Evolutionary conservation across 2,888 invertebrate genomes (phyloP), one percentile per base, ranked within the genome.

Genomic region (Lycophotia porphyrea): DNA sequence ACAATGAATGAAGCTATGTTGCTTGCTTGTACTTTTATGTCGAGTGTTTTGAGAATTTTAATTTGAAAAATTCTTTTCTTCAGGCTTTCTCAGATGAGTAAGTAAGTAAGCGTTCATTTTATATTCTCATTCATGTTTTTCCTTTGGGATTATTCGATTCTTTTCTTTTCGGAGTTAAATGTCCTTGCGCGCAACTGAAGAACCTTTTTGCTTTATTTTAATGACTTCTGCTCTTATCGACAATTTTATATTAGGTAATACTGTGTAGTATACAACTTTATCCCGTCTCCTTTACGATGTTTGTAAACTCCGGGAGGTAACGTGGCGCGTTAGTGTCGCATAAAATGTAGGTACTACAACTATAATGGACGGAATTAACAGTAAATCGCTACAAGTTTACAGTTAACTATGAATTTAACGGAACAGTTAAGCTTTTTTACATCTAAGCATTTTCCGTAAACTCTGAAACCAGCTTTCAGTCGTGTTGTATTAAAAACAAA

Each of bases 1-100:
- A 91, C 92, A 92, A 89, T 91, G 91, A 93, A 93, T 92, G 88
- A 92, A 91, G 89, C 89, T 84, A 88, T 87, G 87, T 88, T 89
- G 88, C 87, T 88, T 85, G 81, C 87, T 82, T 84, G 84, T 88
- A 84, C 89, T 88, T 90, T 89, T 90, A 91, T 90, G 89, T 88
- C 84, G 80, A 89, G 87, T 91, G 90, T 92, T 92, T 91, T 87
- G 89, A 90, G 92, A 93, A 93, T 93, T 93, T 92, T 92, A 92
- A 93, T 93, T 91, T 88, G 83, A 87, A 82, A 89, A 88, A 91
- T 92, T 91, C 87, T 88, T 92, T 88, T 88, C 87, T 85, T 86
- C 58, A 70, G 80, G 64, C 55, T 60, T 75, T 81, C 63, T 52
- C 65, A 77, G 68, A 84, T 84, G 86, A 73, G 65, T 76, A 72